A percentile compares a stretch with the other conserved stretches of the same genome.
Evolutionary conservation across 1,140 invertebrate species (phyloP).

Genomic region (Calephelis virginiensis): DNA sequence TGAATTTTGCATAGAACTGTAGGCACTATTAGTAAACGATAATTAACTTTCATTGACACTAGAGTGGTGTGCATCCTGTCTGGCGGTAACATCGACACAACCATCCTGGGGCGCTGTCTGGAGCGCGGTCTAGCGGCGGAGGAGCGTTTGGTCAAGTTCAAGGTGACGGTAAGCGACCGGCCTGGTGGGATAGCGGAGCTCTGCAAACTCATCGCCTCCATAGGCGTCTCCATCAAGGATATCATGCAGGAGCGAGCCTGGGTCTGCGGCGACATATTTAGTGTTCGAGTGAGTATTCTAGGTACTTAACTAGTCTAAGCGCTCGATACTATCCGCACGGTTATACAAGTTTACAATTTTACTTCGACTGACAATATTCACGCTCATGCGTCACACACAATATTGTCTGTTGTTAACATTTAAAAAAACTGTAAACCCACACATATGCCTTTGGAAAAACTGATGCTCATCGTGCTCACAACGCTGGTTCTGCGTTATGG

Average conservation of each 20-base stretch:
- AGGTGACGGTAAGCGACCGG: conserved; percentile 89
- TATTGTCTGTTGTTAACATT: no score
- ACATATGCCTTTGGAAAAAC: no score
- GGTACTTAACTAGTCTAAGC: background rate
- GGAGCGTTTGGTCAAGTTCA: conserved; percentile 91
- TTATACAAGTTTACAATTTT: no score
- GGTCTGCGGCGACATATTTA: conserved; percentile 92
- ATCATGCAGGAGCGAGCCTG: conserved; percentile 96
- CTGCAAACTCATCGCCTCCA: conserved; percentile 84
- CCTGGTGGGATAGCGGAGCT: conserved; percentile 93
- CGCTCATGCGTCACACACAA: no score
- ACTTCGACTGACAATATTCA: no score
- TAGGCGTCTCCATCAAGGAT: conserved; percentile 95
- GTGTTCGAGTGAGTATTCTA: conserved; percentile 81
- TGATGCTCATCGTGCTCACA: no score
- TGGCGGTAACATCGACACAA: conserved; percentile 97
- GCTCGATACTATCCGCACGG: no score
- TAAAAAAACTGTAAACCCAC: no score
- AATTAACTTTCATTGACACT: conserved; percentile 4
- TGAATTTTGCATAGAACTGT: no score
- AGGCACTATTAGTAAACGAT: no score
- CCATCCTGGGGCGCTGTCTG: conserved; percentile 91
- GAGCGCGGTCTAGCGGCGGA: conserved; percentile 94
- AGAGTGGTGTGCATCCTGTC: conserved; percentile 91
- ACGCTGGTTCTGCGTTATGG: no score